phyloP scores from a whole-genome alignment of 2,113 vertebrate genomes.

The Cryptomyrus ogoouensis region DNA sequence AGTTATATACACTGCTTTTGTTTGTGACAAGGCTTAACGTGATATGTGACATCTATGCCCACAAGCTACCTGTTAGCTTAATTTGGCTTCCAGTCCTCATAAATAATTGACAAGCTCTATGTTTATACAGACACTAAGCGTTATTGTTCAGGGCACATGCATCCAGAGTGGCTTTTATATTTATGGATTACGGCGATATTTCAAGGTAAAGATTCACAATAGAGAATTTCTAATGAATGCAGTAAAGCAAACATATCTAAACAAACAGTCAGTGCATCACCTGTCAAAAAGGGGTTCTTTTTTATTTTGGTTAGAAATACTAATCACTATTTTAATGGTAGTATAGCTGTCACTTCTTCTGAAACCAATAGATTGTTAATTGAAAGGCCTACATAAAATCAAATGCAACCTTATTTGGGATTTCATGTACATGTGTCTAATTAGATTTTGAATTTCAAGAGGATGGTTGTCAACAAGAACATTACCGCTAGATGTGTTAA shows the following conservation, averaged over 20 bases:
- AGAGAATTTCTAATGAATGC: background rate
- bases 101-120: background rate
- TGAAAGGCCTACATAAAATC: background rate
- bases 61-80: background rate
- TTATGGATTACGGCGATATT: background rate
- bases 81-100: background rate
- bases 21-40: background rate
- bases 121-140: background rate
- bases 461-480: background rate
- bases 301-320: background rate
- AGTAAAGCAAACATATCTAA: background rate
- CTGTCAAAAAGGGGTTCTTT: background rate
- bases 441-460: background rate
- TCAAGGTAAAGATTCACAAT: background rate
- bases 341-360: background rate
- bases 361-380: background rate
- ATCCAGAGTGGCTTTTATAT: background rate
- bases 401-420: background rate
- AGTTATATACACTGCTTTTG: background rate
- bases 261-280: background rate
- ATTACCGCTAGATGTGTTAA: background rate
- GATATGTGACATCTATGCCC: background rate
- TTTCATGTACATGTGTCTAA: background rate
- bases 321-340: background rate
- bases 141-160: background rate